These are phyloP conservation scores for Drosophila sp. DNA, from an alignment of 1,140 invertebrate genomes.

Conservation along the genomic window DNA sequence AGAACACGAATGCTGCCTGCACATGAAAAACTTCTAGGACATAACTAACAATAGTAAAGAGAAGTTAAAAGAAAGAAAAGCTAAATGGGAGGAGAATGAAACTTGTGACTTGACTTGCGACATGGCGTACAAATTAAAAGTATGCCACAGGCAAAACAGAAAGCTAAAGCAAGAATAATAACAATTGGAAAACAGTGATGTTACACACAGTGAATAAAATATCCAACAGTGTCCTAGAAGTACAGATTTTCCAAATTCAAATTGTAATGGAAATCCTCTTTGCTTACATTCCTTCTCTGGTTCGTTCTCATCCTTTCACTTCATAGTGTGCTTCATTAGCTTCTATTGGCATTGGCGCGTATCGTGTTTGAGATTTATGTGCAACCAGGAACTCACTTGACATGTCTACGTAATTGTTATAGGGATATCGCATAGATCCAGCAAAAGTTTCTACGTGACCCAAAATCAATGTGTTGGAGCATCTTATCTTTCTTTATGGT, in stretches of 20 bases:
- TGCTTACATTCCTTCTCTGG: conserved; percentile 14
- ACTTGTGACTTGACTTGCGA: conserved; percentile 50
- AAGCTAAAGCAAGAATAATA: conserved; percentile 33
- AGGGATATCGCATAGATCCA: not conserved
- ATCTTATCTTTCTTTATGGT: conserved; percentile 13
- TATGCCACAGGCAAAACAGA: conserved; percentile 61
- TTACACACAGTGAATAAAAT: no score
- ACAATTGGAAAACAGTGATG: conserved; percentile 2
- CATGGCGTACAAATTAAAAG: conserved; percentile 74
- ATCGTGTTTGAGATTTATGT: conserved; percentile 44
- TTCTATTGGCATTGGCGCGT: conserved; percentile 17
- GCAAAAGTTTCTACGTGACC: conserved; percentile 32
- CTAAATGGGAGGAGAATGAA: not conserved
- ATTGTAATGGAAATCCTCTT: conserved; percentile 35
- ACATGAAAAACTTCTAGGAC: not conserved
- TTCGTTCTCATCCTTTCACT: no score
- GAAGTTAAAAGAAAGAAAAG: not conserved
- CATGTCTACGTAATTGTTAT: conserved; percentile 48
- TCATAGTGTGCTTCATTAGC: conserved; percentile 32
- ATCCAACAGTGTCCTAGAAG: not conserved
- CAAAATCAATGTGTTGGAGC: conserved; percentile 39
- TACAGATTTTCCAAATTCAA: not conserved
- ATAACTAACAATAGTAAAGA: not conserved
- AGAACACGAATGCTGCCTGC: conserved; percentile 30
- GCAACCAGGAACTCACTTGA: conserved; percentile 42